Percentiles rank a stretch among this genome's conserved stretches.
Conservation (phyloP, 2,888 invertebrate genomes). For the Acanthacorydalis orientalis region DNA sequence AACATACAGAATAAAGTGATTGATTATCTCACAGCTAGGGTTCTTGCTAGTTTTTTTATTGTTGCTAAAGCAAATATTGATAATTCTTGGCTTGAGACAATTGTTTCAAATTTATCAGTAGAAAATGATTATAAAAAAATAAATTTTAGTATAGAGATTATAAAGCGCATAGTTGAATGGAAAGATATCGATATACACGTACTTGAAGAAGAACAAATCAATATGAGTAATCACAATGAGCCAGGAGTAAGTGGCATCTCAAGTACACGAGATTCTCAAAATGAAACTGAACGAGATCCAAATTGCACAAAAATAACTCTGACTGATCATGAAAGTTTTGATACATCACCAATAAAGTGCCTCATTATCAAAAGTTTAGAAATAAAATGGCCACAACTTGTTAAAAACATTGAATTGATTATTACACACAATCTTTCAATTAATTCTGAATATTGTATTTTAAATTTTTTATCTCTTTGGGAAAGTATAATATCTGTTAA, state of each 20-base stretch:
- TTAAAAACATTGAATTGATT: constrained; percentile 47
- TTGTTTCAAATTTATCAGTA: constrained; percentile 52
- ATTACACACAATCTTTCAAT: constrained; percentile 38
- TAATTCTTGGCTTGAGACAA: constrained; percentile 61
- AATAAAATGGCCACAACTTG: constrained; percentile 68
- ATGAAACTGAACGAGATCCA: constrained; percentile 9
- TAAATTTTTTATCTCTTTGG: constrained; percentile 76
- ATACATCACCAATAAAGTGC: constrained; percentile 74
- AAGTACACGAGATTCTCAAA: constrained; percentile 13
- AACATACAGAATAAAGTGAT: constrained; percentile 65
- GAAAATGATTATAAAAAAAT: constrained; percentile 54
- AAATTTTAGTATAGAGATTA: constrained; percentile 68
- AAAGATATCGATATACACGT: constrained; percentile 70
- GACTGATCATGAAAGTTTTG: constrained; percentile 66
- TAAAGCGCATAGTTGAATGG: constrained; percentile 78
- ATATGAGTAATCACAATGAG: constrained; percentile 16
- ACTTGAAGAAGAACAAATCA: constrained; percentile 43
- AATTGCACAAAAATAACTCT: constrained; percentile 43
- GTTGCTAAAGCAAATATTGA: constrained; percentile 69
- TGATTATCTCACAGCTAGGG: constrained; percentile 62
- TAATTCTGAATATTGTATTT: constrained; percentile 50
- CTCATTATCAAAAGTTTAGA: constrained; percentile 72
- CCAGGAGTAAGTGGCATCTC: constrained; percentile 16
- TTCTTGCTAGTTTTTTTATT: constrained; percentile 67
- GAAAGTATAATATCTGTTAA: constrained; percentile 81